phyloP scores from a whole-genome alignment of 1,140 invertebrate species.

The Rhizoglyphus robini region DNA sequence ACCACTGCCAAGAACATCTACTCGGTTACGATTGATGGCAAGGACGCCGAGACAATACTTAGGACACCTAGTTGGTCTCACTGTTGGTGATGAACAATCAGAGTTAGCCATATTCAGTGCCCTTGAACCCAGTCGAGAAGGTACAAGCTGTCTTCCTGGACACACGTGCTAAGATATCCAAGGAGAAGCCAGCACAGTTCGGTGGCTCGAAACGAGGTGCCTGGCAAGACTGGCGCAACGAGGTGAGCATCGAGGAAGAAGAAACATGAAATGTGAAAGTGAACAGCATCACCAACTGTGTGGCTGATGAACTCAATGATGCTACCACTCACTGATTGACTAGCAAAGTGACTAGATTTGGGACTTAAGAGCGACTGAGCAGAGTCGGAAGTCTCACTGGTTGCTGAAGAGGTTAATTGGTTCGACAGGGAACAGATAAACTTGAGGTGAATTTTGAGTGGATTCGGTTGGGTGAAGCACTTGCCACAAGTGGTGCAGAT shows the following conservation, averaged over 20 bases:
- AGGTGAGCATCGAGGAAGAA: too few species aligned
- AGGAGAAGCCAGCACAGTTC: constrained; percentile 31
- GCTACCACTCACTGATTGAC: too few species aligned
- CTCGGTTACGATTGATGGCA: constrained; percentile 65
- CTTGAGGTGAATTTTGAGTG: too few species aligned
- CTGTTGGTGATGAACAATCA: constrained; percentile 1
- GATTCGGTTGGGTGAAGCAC: too few species aligned
- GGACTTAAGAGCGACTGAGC: too few species aligned
- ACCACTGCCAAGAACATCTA: constrained; percentile 57
- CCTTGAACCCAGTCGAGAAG: constrained; percentile 55
- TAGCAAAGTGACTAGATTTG: too few species aligned
- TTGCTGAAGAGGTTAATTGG: too few species aligned
- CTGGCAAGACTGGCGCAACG: too few species aligned
- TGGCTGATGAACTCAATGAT: constrained; percentile 40
- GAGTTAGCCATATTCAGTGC: constrained; percentile 32
- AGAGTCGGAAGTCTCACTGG: too few species aligned
- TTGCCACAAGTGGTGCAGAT: too few species aligned
- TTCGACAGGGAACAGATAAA: too few species aligned
- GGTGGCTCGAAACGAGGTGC: too few species aligned
- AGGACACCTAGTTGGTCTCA: constrained; percentile 7
- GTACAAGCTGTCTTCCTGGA: constrained; percentile 62
- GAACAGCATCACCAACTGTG: constrained; percentile 20
- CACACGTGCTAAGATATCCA: constrained; percentile 50
- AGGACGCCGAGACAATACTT: constrained; percentile 44
- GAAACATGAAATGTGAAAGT: constrained; percentile 16